Base-by-base conservation (phyloP, 1,140 invertebrate genomes). In the Calephelis nemesis region DNA sequence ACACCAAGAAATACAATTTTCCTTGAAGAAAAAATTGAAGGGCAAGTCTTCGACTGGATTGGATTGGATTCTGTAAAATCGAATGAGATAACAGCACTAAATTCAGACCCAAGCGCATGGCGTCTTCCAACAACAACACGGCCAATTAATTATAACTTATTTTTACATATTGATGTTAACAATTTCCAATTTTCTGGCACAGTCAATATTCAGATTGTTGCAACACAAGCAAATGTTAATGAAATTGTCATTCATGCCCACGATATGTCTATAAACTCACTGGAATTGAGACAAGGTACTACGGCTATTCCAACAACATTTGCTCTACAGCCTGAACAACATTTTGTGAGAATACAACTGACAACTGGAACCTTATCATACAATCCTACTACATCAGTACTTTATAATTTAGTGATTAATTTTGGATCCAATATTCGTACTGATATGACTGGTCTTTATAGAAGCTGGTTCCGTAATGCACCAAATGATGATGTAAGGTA, bases 381-480 rank as follows among this genome's bases (percentile, higher is more conserved):
- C 2, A 69, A 74, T 15, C 73, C 93, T 7, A 10, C 11, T 0
- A 69, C 39, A 5, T 81, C 83, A 4, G 70, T 74, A 0, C 8
- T 69, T 0, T 90, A 94, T 39, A 81, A 66, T 0, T 85, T 94
- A 11, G 73, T 77, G 4, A 91, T 94, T 47, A 58, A 62, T 0
- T 95, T 93, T 64, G 83, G 54, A 0, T 93, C 93, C 47, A 40
- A 70, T 0, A 80, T 95, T 71, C 86, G 93, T 65, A 85, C 92
- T 15, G 93, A 94, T 47, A 94, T 95, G 92, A 92, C 93, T 54
- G 97, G 97, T 13, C 96, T 98, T 78, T 98, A 98, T 78, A 93
- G 93, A 68, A 97, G 95, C 83, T 95, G 92, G 67, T 98, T 97
- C 78, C 88, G 84, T n/a, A 85, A 89, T 48, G 73, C 64, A 48